phyloP scores from a whole-genome alignment of 2,888 invertebrate species.

The Phorcus lineatus region DNA sequence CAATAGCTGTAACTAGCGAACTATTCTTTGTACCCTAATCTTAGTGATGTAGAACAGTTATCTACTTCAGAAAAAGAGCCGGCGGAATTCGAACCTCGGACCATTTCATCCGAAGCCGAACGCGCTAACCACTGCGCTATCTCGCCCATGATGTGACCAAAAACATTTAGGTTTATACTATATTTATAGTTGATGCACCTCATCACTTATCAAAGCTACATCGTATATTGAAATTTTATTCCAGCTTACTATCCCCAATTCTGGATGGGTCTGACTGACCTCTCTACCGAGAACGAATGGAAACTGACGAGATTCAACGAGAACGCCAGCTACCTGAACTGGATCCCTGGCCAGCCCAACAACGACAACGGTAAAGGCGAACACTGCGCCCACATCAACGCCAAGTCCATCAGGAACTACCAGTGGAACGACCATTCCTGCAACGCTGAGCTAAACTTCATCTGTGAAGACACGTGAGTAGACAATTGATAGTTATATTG shows the following conservation, averaged over 20 bases:
- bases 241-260: background rate
- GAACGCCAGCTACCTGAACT: background rate
- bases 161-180: too few relatives aligned
- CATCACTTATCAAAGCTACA: too few relatives aligned
- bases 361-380: background rate
- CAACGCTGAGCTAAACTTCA: constrained; percentile 5
- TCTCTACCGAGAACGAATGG: background rate
- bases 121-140: too few relatives aligned
- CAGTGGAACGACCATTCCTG: background rate
- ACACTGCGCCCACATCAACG: constrained; percentile 3
- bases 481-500: too few relatives aligned
- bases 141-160: too few relatives aligned
- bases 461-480: background rate
- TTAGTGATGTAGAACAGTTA: too few relatives aligned
- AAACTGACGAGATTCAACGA: background rate
- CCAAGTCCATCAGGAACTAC: background rate
- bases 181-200: too few relatives aligned
- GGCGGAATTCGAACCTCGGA: too few relatives aligned
- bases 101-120: too few relatives aligned
- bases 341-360: background rate
- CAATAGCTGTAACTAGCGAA: too few relatives aligned
- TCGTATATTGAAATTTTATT: background rate
- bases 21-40: too few relatives aligned
- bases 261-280: background rate
- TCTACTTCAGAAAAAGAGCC: too few relatives aligned